These are phyloP conservation scores for Sylvilagus bachmani DNA, from an alignment of 2,113 vertebrate genomes.

Conservation along the genomic window DNA sequence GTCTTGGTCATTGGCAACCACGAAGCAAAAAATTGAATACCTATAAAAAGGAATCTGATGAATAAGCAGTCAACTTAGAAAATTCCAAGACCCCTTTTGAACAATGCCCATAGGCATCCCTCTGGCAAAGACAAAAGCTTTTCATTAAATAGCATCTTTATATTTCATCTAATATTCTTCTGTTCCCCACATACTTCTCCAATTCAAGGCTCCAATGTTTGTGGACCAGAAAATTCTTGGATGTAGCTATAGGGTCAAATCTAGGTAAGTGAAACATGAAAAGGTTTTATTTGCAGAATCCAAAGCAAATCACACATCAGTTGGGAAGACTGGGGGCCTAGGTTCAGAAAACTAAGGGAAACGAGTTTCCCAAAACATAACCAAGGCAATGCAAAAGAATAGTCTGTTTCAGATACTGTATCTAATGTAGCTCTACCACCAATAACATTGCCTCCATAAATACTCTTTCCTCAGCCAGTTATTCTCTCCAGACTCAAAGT, in stretches of 20 bases:
- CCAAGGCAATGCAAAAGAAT: not conserved
- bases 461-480: not conserved
- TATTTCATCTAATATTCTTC: not conserved
- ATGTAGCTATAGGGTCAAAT: not conserved
- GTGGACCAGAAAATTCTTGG: not conserved
- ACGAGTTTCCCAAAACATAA: not conserved
- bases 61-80: not conserved
- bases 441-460: not conserved
- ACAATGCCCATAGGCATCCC: not conserved
- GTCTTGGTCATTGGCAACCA: not conserved
- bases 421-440: rapidly evolving
- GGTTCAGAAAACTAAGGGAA: not conserved
- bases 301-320: not conserved
- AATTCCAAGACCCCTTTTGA: not conserved
- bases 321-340: not conserved
- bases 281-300: not conserved
- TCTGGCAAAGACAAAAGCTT: not conserved
- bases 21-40: not conserved
- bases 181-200: not conserved
- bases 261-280: not conserved
- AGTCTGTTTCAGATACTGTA: not conserved
- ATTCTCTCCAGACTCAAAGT: not conserved
- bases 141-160: not conserved
- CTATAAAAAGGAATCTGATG: not conserved
- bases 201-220: not conserved